Percentiles rank a stretch among this genome's conserved stretches.
These are phyloP conservation scores for Drosophila phalerata DNA, from an alignment of 2,888 invertebrate species.

Conservation along the genomic window DNA sequence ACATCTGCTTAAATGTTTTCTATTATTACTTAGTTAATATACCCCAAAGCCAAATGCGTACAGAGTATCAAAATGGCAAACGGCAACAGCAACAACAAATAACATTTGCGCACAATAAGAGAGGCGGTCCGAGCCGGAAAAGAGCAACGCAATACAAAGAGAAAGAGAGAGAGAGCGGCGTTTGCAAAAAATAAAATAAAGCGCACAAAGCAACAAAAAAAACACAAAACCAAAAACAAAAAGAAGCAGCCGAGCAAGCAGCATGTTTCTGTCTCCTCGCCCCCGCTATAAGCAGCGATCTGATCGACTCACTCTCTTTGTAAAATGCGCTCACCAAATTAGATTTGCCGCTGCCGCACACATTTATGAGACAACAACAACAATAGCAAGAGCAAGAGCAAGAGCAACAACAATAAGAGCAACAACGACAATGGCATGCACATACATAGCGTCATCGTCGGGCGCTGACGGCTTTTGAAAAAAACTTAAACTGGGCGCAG, in stretches of 20 bases:
- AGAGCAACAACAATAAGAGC: conserved; percentile 16
- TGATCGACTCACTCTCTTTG: conserved; percentile 60
- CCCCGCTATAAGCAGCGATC: conserved; percentile 49
- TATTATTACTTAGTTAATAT: background rate
- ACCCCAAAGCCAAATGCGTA: conserved; percentile 1
- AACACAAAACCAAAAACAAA: conserved; percentile 38
- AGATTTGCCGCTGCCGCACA: conserved; percentile 64
- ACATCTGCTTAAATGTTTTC: background rate
- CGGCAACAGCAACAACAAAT: conserved; percentile 42
- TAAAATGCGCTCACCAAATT: conserved; percentile 75
- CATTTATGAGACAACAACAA: conserved; percentile 75
- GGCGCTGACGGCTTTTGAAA: conserved; percentile 52
- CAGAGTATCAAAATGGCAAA: conserved; percentile 58
- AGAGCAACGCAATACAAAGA: conserved; percentile 44
- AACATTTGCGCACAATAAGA: conserved; percentile 55
- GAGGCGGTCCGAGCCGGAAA: conserved; percentile 32
- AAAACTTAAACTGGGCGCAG: conserved; percentile 74
- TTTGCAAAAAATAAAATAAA: conserved; percentile 55
- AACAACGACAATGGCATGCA: conserved; percentile 56
- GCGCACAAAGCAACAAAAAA: conserved; percentile 38
- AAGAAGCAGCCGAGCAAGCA: conserved; percentile 28
- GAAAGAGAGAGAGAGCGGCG: conserved; percentile 38
- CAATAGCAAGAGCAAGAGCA: conserved; percentile 21
- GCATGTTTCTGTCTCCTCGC: conserved; percentile 52
- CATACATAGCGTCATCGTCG: conserved; percentile 74